phyloP scores from a whole-genome alignment of 2,113 vertebrate species.

The Archilochus colubris region DNA sequence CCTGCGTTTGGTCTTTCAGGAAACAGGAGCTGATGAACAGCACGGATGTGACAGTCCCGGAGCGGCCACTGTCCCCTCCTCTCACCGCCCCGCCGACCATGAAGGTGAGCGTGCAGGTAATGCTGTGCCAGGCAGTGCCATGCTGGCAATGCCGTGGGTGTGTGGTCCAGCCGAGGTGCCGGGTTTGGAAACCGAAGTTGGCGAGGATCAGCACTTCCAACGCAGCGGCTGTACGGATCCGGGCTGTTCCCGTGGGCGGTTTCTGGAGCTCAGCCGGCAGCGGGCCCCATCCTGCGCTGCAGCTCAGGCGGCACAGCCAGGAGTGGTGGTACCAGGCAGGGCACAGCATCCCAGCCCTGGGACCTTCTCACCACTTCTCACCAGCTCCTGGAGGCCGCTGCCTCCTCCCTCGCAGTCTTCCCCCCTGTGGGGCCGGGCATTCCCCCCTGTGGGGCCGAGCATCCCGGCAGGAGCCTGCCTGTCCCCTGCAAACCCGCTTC shows the following conservation, averaged over 20 bases:
- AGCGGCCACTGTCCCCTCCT: conserved; percentile 90
- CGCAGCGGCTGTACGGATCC: not conserved
- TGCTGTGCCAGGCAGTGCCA: not conserved
- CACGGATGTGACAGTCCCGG: conserved; percentile 81
- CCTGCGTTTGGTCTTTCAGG: conserved; percentile 76
- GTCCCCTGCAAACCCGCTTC: not conserved
- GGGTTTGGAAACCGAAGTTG: not conserved
- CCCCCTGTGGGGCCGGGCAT: too few relatives aligned
- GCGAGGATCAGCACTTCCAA: not conserved
- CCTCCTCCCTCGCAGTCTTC: not conserved
- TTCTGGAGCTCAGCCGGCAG: not conserved
- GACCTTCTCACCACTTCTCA: accelerated
- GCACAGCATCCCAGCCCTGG: not conserved
- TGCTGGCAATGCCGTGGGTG: not conserved
- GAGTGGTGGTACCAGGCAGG: not conserved
- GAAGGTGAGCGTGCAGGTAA: conserved; percentile 80
- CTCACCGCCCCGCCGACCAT: conserved; percentile 92
- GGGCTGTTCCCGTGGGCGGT: conserved; percentile 10
- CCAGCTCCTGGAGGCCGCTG: accelerated
- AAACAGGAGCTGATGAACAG: conserved; percentile 94
- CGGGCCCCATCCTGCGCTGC: not conserved
- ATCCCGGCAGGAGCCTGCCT: not conserved
- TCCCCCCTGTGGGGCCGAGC: too few relatives aligned
- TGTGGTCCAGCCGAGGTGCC: not conserved
- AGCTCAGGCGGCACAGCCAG: accelerated